Base-by-base conservation (phyloP, 2,888 invertebrate genomes). In the Pyrocoelia pectoralis region DNA sequence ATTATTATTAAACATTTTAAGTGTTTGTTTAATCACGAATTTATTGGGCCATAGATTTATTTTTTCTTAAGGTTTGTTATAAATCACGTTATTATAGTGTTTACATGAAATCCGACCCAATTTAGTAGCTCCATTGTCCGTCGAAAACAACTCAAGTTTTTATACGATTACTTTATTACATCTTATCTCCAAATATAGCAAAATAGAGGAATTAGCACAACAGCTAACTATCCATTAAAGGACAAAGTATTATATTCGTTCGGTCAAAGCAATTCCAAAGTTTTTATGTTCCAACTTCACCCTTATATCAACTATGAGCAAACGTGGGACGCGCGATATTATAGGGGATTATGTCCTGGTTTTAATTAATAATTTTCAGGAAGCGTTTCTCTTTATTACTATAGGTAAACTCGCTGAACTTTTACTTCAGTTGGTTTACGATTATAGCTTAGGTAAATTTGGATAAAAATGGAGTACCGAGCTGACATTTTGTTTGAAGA, bases 211-310 rank as follows among this genome's bases (percentile, higher is more conserved):
- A 59, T 64, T 59, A 59, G 64, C 50, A 56, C 55, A 41, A 43
- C 50, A 33, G 59, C 52, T 65, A 65, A 65, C 56, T 59, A 65
- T 55, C 59, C 54, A 65, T 48, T 64, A 64, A 64, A 55, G 64
- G 56, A 53, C 40, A 43, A 56, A 60, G 52, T 55, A 56, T 53
- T 48, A 56, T 65, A 53, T 60, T 65, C 56, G 66, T 56, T 66
- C 60, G 62, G 65, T 58, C 62, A 60, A 64, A 70, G 71, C 67
- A 69, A 72, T 73, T 73, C 68, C 71, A 55, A 73, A 73, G 69
- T 73, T 73, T 73, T 74, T 74, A 74, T 72, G 72, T 67, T 66
- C 60, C 61, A 71, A 73, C 68, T 73, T 73, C 69, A 68, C 71
- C 69, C 61, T 68, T 64, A 64, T 66, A 64, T 64, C 59, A 65